Base-by-base conservation (phyloP, 1,140 invertebrate species). In the Leptinotarsa defecta region DNA sequence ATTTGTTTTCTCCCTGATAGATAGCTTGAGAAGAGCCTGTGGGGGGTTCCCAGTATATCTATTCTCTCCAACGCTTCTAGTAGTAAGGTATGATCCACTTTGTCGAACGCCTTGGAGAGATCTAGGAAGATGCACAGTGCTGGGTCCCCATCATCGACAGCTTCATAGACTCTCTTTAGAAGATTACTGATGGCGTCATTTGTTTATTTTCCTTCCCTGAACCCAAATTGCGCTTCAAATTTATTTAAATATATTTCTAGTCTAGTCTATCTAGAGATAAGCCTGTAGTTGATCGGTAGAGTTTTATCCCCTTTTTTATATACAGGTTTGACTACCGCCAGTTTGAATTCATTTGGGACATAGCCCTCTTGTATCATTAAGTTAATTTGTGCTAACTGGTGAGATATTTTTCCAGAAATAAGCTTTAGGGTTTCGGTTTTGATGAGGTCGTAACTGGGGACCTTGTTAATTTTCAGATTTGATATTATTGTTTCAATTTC, bases 261-360 rank as follows among this genome's bases (percentile, higher is more conserved):
- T 27, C 27, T n/a, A n/a, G n/a, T n/a, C n/a, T n/a, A n/a, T n/a
- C n/a, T n/a, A n/a, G n/a, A 64, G 13, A 67, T 73, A 64, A 63
- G 72, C 63, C 72, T 73, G 57, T 73, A 73, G 43, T 73, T 73
- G 11, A 43, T 13, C 22, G 24, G 13, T 64, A 61, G n/a, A 3
- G 22, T 69, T 48, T 67, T 57, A 48, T 73, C 62, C 1, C 62
- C 34, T 64, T 64, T 64, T 64, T 19, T 64, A 64, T 64, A 64
- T 64, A 64, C 63, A 64, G 19, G 63, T 64, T 64, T 64, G 0
- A 22, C 22, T 19, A 64, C 3, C 63, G 19, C 63, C 63, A 64
- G 63, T 64, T 64, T 64, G 22, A 64, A 64, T 64, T 64, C 63
- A 64, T 64, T 22, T 13, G 63, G 13, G 63, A 19, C 19, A 64